Conservation (phyloP, 1,140 invertebrate genomes). For the Apis laboriosa region DNA sequence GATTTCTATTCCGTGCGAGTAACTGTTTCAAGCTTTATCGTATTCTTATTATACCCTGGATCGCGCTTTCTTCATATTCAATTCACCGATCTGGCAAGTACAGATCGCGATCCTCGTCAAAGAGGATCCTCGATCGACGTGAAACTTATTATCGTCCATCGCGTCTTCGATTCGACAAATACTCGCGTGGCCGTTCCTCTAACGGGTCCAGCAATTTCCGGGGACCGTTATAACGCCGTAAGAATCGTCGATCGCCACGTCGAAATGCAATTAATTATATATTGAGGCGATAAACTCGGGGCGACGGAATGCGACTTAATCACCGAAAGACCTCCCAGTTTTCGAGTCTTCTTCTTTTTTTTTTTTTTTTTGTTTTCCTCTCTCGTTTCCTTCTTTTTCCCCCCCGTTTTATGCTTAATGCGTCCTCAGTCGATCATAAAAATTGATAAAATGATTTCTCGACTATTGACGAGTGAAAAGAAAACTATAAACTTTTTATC, state of each 20-base stretch:
- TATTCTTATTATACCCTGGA: background rate
- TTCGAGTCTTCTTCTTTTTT: background rate
- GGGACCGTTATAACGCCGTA: conserved; percentile 27
- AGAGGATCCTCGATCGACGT: conserved; percentile 22
- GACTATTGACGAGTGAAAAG: background rate
- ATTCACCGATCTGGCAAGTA: background rate
- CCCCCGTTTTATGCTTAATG: background rate
- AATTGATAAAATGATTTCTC: background rate
- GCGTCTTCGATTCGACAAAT: conserved; percentile 34
- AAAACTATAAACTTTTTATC: background rate
- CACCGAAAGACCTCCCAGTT: background rate
- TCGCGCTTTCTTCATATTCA: conserved; percentile 3
- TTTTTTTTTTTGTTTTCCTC: background rate
- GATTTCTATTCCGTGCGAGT: background rate
- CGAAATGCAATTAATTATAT: conserved; percentile 44
- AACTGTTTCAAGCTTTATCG: conserved; percentile 10
- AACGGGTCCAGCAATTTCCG: conserved; percentile 41
- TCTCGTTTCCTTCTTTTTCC: background rate
- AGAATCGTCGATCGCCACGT: conserved; percentile 27
- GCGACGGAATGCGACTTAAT: conserved; percentile 14
- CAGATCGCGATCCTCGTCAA: background rate
- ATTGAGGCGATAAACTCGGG: background rate
- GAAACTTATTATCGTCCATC: conserved; percentile 38
- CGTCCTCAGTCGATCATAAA: background rate
- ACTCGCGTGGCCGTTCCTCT: background rate